These are phyloP conservation scores for Brachyalestes nurse DNA, from an alignment of 2,797 vertebrate species.

Conservation along the genomic window DNA sequence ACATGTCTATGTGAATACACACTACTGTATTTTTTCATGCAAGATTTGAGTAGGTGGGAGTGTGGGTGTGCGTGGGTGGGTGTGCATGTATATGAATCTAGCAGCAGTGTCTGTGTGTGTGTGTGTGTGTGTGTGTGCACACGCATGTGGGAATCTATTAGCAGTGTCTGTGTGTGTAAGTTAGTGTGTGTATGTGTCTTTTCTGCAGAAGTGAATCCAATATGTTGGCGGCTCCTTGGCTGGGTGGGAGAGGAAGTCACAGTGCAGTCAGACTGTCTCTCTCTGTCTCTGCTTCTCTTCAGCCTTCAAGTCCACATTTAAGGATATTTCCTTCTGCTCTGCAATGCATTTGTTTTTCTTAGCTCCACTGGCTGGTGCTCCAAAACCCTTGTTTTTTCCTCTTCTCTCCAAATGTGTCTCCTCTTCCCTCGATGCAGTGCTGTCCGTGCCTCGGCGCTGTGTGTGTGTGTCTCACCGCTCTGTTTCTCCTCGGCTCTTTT, in stretches of 20 bases:
- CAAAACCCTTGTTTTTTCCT: slow-evolving; percentile 34
- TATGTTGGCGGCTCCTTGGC: slow-evolving; percentile 57
- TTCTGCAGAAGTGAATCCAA: slow-evolving; percentile 68
- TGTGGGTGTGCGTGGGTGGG: slow-evolving; percentile 17
- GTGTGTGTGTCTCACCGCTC: slow-evolving; percentile 63
- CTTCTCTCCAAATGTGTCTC: slow-evolving; percentile 25
- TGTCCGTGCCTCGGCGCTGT: slow-evolving; percentile 61
- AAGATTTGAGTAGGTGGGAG: slow-evolving; percentile 21
- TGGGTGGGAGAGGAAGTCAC: slow-evolving; percentile 50
- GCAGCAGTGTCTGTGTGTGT: background rate
- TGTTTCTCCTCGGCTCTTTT: slow-evolving; percentile 74
- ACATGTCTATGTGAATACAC: slow-evolving; percentile 45
- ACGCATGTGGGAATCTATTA: slow-evolving; percentile 23
- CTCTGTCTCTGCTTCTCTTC: slow-evolving; percentile 58
- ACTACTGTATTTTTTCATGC: slow-evolving; percentile 7
- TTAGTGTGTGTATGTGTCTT: slow-evolving; percentile 67
- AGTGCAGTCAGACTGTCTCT: slow-evolving; percentile 47
- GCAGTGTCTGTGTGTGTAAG: slow-evolving; percentile 19
- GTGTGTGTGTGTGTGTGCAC: background rate
- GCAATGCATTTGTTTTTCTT: slow-evolving; percentile 19
- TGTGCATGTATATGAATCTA: slow-evolving; percentile 14
- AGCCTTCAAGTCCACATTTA: slow-evolving; percentile 64
- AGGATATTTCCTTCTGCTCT: slow-evolving; percentile 53
- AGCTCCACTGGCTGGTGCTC: slow-evolving; percentile 34
- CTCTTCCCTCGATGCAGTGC: slow-evolving; percentile 69